Conservation (phyloP, 2,888 invertebrate species). For the Vesta saturnalis region DNA sequence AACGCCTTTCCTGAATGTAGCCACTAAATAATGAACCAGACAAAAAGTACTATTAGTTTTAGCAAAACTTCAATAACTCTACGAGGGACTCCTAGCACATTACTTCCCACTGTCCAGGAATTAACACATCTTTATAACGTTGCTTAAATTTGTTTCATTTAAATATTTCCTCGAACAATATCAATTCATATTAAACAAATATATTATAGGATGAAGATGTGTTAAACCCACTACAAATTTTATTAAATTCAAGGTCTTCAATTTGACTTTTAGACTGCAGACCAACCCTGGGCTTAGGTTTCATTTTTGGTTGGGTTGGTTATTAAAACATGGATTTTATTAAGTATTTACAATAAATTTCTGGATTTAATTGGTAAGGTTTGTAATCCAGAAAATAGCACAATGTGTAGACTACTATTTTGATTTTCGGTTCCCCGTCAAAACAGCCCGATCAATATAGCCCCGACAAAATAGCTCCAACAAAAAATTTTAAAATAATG, state of each 20-base stretch:
- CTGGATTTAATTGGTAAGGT: background rate
- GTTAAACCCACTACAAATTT: slow-evolving; percentile 7
- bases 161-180: background rate
- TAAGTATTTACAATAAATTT: background rate
- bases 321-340: slow-evolving; percentile 14
- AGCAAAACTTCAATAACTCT: slow-evolving; percentile 51
- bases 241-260: slow-evolving; percentile 7
- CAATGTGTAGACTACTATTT: too few relatives aligned
- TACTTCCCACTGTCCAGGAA: slow-evolving; percentile 23
- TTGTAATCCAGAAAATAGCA: background rate
- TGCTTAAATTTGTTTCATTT: background rate
- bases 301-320: slow-evolving; percentile 23
- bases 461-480: too few relatives aligned
- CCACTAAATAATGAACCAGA: slow-evolving; percentile 78
- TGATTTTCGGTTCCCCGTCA: too few relatives aligned
- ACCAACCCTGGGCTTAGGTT: slow-evolving; percentile 40
- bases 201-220: slow-evolving; percentile 17
- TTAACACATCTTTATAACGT: slow-evolving; percentile 20
- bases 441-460: too few relatives aligned
- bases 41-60: slow-evolving; percentile 64
- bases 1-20: slow-evolving; percentile 99
- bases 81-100: slow-evolving; percentile 45
- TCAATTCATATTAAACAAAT: background rate
- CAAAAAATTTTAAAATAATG: too few relatives aligned
- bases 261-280: slow-evolving; percentile 31